Evolutionary conservation across 2,888 invertebrate genomes (phyloP), one percentile per base, ranked within the genome.

Genomic region (Drosophila paranaensis): DNA sequence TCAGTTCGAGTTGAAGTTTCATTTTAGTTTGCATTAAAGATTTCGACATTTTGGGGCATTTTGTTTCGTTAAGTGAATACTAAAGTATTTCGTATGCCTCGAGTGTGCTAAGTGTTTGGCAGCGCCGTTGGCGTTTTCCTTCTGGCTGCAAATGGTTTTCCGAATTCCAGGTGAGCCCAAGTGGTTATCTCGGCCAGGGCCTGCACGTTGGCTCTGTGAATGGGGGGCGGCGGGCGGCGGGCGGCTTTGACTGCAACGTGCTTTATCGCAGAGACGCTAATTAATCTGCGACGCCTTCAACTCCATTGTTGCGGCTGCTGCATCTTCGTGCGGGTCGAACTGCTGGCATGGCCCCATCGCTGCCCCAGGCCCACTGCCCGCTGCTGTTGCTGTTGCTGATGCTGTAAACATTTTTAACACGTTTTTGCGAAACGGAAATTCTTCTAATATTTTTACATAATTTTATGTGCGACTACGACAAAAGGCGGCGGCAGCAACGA

Each of bases 261-360:
- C 84, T 70, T 86, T 85, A 85, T 85, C 85, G 73, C 79, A 62
- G 65, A 79, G 75, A 83, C 77, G 85, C 72, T 85, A 88, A 88
- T 88, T 85, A 85, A 85, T 85, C 89, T 88, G 67, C 71, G 84
- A 71, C 73, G 88, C 81, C 75, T 70, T 71, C 70, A 78, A 68
- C 78, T 57, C 50, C 68, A 84, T 79, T 87, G 84, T 73, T 65
- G 71, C 39, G 53, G 58, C 72, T 70, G 82, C 65, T 54, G 78
- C 82, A 72, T 87, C 84, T 87, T 82, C 79, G 73, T 81, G 81
- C 69, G 62, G 74, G 61, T 69, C 65, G 69, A 73, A 69, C 56
- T 65, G 75, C 50, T 55, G 63, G 65, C 73, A 57, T 46, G 56
- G 62, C 73, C 62, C 42, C 48, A 14, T 39, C 60, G 45, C 43